Conservation (phyloP, 2,113 vertebrate genomes). For the Sigmodon hispidus region DNA sequence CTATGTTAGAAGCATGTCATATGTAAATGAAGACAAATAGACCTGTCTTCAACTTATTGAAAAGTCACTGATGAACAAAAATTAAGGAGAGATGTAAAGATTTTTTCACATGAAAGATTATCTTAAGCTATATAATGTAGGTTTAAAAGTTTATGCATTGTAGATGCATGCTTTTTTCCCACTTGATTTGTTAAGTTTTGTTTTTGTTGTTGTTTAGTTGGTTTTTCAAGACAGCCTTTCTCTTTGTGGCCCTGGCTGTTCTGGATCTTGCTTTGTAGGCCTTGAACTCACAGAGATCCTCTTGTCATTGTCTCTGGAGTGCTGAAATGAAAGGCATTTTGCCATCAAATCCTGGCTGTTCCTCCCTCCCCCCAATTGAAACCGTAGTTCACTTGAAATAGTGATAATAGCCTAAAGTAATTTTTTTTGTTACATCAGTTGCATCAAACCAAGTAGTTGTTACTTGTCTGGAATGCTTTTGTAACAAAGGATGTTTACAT, state of each 20-base stretch:
- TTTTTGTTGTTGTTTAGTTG: background rate
- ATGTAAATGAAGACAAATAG: conserved; percentile 11
- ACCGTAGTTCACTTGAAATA: background rate
- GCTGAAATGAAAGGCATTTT: background rate
- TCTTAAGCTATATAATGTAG: conserved; percentile 31
- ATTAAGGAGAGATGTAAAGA: conserved; percentile 10
- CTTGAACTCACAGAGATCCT: background rate
- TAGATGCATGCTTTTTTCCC: background rate
- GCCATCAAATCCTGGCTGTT: background rate
- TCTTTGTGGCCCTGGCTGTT: background rate
- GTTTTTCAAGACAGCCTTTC: background rate
- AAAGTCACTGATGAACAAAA: conserved; percentile 20
- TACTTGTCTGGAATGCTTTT: conserved; percentile 34
- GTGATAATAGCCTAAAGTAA: background rate
- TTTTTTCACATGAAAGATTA: background rate
- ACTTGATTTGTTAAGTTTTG: background rate
- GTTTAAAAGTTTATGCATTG: background rate
- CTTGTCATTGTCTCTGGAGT: background rate
- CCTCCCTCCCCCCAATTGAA: background rate
- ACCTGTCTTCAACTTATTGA: background rate
- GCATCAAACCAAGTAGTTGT: conserved; percentile 14
- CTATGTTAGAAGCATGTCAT: background rate
- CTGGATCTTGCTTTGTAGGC: background rate
- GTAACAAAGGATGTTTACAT: conserved; percentile 45
- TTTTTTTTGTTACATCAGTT: background rate